Conservation (phyloP, 2,113 vertebrate genomes). For the Octodon degus region DNA sequence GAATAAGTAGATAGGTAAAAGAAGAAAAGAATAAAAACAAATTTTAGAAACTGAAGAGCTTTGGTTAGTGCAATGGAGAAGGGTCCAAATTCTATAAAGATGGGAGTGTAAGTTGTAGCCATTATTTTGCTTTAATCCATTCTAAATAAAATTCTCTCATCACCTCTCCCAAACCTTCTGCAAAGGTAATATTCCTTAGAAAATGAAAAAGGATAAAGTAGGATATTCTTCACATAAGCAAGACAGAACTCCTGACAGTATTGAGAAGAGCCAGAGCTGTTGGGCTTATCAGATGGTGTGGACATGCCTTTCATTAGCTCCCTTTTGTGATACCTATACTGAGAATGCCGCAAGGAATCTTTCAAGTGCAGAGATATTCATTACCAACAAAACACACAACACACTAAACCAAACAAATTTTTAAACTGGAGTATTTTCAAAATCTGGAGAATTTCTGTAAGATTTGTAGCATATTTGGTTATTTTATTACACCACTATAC, state of each 20-base stretch:
- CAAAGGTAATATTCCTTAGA: conserved; percentile 32
- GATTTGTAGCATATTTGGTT: conserved; percentile 16
- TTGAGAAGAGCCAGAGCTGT: not conserved
- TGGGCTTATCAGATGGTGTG: conserved; percentile 49
- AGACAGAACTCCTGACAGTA: not conserved
- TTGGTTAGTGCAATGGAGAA: not conserved
- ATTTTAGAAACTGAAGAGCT: not conserved
- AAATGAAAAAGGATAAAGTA: conserved; percentile 42
- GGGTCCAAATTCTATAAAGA: not conserved
- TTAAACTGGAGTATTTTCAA: conserved; percentile 31
- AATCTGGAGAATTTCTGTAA: not conserved
- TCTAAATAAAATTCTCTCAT: not conserved
- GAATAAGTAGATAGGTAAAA: not conserved
- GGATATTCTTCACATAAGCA: not conserved
- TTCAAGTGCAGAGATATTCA: conserved; percentile 47
- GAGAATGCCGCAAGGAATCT: conserved; percentile 17
- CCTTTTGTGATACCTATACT: not conserved
- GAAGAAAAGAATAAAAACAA: not conserved
- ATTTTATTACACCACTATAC: conserved; percentile 28
- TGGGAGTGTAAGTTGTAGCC: not conserved
- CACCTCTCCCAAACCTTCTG: not conserved
- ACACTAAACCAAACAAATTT: not conserved
- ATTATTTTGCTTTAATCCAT: conserved; percentile 24
- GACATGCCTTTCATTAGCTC: not conserved
- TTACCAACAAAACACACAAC: conserved; percentile 47